Evolutionary conservation across 2,797 vertebrate genomes (phyloP).

Genomic region (Crenichthys baileyi): DNA sequence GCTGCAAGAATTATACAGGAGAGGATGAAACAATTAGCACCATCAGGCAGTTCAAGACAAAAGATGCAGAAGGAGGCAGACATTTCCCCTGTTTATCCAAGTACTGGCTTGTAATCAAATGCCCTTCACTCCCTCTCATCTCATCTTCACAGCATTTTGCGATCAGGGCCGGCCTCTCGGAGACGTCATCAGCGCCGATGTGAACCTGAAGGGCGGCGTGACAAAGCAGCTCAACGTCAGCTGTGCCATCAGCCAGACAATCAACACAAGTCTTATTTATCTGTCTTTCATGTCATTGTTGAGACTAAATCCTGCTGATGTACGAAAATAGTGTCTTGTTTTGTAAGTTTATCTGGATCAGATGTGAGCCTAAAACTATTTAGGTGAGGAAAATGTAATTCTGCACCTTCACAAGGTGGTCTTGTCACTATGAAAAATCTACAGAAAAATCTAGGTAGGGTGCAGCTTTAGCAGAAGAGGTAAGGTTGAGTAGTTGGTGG

Average conservation of each 20-base stretch:
- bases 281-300: neutral
- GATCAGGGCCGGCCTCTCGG: conserved; percentile 51
- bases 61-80: conserved; percentile 27
- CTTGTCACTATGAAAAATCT: too few relatives aligned
- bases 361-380: too few relatives aligned
- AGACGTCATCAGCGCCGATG: conserved; percentile 36
- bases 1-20: neutral
- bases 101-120: conserved; percentile 53
- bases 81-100: conserved; percentile 45
- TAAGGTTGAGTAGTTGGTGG: too few relatives aligned
- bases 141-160: conserved; percentile 66
- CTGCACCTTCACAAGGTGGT: too few relatives aligned
- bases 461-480: too few relatives aligned
- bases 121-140: conserved; percentile 44
- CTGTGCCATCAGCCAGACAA: conserved; percentile 6
- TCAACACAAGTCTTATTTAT: conserved; percentile 2
- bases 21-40: conserved; percentile 22
- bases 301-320: neutral
- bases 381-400: too few relatives aligned
- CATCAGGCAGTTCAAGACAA: conserved; percentile 12
- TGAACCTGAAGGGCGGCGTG: conserved; percentile 26
- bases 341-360: too few relatives aligned
- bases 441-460: too few relatives aligned
- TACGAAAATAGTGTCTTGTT: too few relatives aligned
- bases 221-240: conserved; percentile 19